Base-by-base conservation (phyloP, 2,797 vertebrate species). In the Loriculus beryllinus region DNA sequence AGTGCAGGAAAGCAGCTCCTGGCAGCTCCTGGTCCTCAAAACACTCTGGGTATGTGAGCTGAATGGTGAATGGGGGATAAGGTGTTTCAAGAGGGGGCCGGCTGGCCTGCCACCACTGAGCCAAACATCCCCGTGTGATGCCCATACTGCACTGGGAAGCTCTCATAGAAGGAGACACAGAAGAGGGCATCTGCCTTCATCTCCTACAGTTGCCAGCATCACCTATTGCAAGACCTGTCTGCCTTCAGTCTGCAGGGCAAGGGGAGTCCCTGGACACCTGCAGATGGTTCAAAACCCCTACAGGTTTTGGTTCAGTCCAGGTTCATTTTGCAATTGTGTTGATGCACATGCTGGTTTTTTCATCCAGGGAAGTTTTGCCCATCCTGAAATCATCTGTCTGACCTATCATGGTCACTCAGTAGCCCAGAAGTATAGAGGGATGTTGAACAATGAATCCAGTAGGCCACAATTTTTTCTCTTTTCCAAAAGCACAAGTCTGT, bases 21-120 rank as follows among this genome's bases (percentile, higher is more conserved):
- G 80, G 89, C 85, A 96, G 56, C 60, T 92, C 74, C 77, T 77
- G 70, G 63, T 74, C 74, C 90, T 96, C 16, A 9, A 89, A 95
- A 83, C 3, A 1, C 90, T 82, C 82, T 29, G 63, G 82, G 72
- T 52, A 62, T 90, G 82, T 82, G 86, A 64, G 15, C 14, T 94
- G 96, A 96, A 90, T 93, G 95, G 95, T 21, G 62, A 96, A 88
- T 62, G 56, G 79, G 3, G 91, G 82, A 74, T 22, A n/a, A 94
- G 74, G 85, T 83, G 37, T 51, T 96, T 95, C 11, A 6, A 75
- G 92, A 94, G 39, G 35, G 8, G 63, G 33, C 59, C 12, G 43
- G 52, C 86, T 35, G 67, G 33, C 63, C 67, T 54, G 16, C 42
- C 9, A 6, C 71, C 8, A 0, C 28, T 13, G 54, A 79, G 49